phyloP scores from a whole-genome alignment of 2,888 invertebrate genomes.

The Hirtodrosophila histrioides region DNA sequence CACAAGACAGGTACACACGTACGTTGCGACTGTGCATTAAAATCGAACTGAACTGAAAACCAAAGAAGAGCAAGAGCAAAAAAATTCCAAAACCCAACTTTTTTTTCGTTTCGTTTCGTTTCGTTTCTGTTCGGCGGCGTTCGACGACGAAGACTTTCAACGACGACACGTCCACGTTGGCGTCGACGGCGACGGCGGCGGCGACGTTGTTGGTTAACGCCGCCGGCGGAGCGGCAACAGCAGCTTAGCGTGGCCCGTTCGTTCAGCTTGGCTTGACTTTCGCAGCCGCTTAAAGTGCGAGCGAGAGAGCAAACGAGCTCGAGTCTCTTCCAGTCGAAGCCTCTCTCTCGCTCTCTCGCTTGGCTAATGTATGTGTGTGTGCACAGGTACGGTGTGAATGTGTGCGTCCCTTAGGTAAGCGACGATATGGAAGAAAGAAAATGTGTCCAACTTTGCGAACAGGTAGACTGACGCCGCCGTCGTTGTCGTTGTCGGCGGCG shows the following conservation, averaged over 20 bases:
- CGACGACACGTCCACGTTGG: conserved; percentile 50
- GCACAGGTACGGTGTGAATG: conserved; percentile 55
- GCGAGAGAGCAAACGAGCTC: conserved; percentile 23
- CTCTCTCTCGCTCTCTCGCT: conserved; percentile 16
- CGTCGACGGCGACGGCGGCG: conserved; percentile 44
- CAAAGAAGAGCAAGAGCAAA: conserved; percentile 83
- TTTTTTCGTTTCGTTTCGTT: conserved; percentile 56
- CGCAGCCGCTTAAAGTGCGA: conserved; percentile 33
- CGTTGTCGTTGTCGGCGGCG: conserved; percentile 31
- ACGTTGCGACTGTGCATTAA: conserved; percentile 81
- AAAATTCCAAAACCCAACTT: conserved; percentile 83
- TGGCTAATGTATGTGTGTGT: conserved; percentile 8
- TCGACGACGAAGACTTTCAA: conserved; percentile 63
- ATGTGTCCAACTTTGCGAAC: conserved; percentile 77
- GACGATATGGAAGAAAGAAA: conserved; percentile 64
- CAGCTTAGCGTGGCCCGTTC: conserved; percentile 78
- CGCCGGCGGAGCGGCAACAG: conserved; percentile 78
- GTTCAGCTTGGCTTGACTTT: conserved; percentile 81
- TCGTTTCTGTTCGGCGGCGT: conserved; percentile 57
- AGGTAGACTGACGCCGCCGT: conserved; percentile 60
- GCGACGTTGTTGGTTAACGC: conserved; percentile 70
- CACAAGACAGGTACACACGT: conserved; percentile 57
- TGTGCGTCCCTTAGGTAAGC: conserved; percentile 76
- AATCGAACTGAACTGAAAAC: conserved; percentile 83
- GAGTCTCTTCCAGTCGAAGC: conserved; percentile 25